These are phyloP conservation scores for Rhinopomastus cyanomelas DNA, from an alignment of 2,113 vertebrate genomes.

Conservation along the genomic window DNA sequence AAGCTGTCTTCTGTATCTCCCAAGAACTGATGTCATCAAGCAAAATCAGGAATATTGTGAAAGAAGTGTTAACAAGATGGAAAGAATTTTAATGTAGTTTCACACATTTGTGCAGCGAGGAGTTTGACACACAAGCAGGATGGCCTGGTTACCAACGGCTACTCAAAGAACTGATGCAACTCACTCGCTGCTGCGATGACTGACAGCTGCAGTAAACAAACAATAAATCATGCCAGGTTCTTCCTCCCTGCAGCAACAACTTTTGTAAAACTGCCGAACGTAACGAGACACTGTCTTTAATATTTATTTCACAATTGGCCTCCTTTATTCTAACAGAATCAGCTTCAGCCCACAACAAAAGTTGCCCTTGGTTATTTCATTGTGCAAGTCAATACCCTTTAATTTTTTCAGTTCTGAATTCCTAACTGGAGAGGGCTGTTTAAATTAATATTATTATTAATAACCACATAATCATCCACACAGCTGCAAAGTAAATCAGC, in stretches of 20 bases:
- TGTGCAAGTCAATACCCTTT: background rate
- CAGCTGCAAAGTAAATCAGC: background rate
- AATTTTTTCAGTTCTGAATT: background rate
- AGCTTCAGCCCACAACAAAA: background rate
- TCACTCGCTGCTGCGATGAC: accelerated
- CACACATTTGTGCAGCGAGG: background rate
- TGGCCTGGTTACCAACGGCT: constrained; percentile 21
- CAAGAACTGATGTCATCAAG: constrained; percentile 4
- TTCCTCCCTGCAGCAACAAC: background rate
- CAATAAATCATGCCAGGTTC: background rate
- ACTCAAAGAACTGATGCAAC: background rate
- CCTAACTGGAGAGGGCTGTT: background rate
- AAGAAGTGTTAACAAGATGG: background rate
- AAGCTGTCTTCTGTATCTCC: background rate
- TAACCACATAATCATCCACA: background rate
- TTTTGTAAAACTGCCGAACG: background rate
- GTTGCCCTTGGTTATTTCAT: background rate
- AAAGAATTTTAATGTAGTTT: background rate
- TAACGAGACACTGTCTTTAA: constrained; percentile 22
- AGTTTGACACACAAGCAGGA: background rate
- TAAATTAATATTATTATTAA: background rate
- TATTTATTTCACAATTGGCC: constrained; percentile 33
- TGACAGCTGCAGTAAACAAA: constrained; percentile 45
- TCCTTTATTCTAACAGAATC: constrained; percentile 15
- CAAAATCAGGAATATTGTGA: background rate